phyloP scores from a whole-genome alignment of 2,113 vertebrate species.

The Pitta sordida region DNA sequence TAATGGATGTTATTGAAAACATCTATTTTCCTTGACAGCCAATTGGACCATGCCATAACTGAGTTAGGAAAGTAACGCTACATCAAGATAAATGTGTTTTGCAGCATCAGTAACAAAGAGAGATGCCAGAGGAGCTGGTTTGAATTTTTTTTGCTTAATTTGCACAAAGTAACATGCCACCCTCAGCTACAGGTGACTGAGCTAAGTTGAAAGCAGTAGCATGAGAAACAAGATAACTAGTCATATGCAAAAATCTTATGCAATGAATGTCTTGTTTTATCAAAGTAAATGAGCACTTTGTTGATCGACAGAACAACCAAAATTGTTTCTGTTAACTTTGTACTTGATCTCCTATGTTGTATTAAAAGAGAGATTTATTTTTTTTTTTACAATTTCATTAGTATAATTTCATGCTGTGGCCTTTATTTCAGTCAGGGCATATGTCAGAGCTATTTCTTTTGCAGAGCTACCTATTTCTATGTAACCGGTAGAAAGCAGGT shows the following conservation, averaged over 20 bases:
- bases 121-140: background rate
- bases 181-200: background rate
- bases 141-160: background rate
- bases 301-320: background rate
- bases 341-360: background rate
- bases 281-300: background rate
- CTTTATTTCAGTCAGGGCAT: background rate
- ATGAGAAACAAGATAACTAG: background rate
- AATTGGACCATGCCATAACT: background rate
- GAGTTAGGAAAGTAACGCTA: background rate
- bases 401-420: background rate
- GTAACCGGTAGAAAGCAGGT: background rate
- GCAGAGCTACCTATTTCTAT: background rate
- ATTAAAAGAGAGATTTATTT: background rate
- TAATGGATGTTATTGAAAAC: constrained; percentile 34
- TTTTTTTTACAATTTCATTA: background rate
- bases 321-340: background rate
- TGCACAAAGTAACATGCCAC: background rate
- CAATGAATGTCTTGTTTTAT: background rate
- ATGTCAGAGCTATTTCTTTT: background rate
- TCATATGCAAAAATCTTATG: background rate
- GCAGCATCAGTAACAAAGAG: background rate
- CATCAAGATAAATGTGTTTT: background rate
- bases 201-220: background rate
- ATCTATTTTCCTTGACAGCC: constrained; percentile 31